A percentile compares a stretch with the other conserved stretches of the same genome.
These are phyloP conservation scores for Hypsopygia costalis DNA, from an alignment of 2,888 invertebrate genomes.

Conservation along the genomic window DNA sequence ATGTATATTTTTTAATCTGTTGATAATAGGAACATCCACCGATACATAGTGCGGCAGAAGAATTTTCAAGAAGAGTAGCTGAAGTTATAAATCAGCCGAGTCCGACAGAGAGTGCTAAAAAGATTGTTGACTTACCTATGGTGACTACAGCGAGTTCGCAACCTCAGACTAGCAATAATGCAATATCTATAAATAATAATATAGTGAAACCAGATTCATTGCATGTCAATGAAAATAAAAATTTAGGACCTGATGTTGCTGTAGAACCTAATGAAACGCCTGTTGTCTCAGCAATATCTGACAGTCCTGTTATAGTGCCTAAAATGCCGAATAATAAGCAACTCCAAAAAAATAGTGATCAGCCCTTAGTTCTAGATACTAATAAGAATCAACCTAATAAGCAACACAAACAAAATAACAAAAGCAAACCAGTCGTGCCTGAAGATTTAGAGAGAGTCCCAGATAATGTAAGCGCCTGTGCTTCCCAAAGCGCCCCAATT, in stretches of 20 bases:
- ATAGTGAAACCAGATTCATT: slow-evolving; percentile 69
- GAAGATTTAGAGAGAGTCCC: slow-evolving; percentile 44
- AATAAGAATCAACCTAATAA: slow-evolving; percentile 57
- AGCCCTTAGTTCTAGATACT: slow-evolving; percentile 57
- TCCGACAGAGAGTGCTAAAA: slow-evolving; percentile 48
- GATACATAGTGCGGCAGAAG: slow-evolving; percentile 62
- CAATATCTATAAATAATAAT: slow-evolving; percentile 70
- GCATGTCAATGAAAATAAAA: slow-evolving; percentile 65
- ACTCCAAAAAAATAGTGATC: slow-evolving; percentile 61
- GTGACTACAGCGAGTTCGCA: slow-evolving; percentile 45
- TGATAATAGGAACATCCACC: slow-evolving; percentile 38
- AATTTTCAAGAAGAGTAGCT: slow-evolving; percentile 71
- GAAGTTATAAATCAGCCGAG: slow-evolving; percentile 65
- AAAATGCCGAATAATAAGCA: slow-evolving; percentile 71
- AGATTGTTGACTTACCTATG: slow-evolving; percentile 45
- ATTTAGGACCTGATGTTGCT: slow-evolving; percentile 57
- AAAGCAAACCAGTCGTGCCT: slow-evolving; percentile 56
- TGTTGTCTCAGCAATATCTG: slow-evolving; percentile 85
- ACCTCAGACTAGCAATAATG: slow-evolving; percentile 50
- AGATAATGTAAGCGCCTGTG: slow-evolving; percentile 25
- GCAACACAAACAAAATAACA: slow-evolving; percentile 44
- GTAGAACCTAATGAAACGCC: slow-evolving; percentile 75
- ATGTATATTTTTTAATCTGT: slow-evolving; percentile 9
- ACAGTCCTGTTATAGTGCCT: slow-evolving; percentile 83
- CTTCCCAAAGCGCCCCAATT: slow-evolving; percentile 19